Conservation (phyloP, 23 tunicate genomes). For the Diplosoma virens region DNA sequence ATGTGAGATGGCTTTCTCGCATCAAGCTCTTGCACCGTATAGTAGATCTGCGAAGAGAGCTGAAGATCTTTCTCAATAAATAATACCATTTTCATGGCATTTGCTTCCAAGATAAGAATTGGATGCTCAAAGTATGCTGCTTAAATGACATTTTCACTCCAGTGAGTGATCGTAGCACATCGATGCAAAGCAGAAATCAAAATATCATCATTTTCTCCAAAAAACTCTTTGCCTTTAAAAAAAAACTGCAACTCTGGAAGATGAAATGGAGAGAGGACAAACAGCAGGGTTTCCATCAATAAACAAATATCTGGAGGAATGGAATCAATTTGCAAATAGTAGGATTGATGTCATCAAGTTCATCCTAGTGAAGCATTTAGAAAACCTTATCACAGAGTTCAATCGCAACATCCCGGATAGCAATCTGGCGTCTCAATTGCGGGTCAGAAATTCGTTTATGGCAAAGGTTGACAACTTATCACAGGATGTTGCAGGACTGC, state of each 20-base stretch:
- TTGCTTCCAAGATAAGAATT: neutral
- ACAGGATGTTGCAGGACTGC: too few relatives aligned
- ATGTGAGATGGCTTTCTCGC: conserved; percentile 36
- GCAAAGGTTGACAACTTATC: too few relatives aligned
- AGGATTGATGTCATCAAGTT: too few relatives aligned
- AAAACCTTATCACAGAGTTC: too few relatives aligned
- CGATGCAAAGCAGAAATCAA: conserved; percentile 43
- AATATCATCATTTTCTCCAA: conserved; percentile 32
- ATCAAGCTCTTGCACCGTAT: conserved; percentile 31
- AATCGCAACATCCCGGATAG: too few relatives aligned
- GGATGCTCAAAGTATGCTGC: neutral
- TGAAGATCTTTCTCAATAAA: conserved; percentile 33
- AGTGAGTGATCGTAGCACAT: neutral
- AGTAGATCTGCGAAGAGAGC: conserved; percentile 37
- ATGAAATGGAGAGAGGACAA: neutral
- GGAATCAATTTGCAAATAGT: too few relatives aligned
- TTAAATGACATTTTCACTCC: too few relatives aligned
- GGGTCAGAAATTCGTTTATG: too few relatives aligned
- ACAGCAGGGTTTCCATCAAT: neutral
- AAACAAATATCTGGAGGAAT: neutral
- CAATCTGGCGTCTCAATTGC: too few relatives aligned
- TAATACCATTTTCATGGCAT: conserved; percentile 1
- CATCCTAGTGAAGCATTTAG: too few relatives aligned
- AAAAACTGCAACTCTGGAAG: conserved; percentile 4
- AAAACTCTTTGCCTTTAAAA: conserved; percentile 46